These are phyloP conservation scores for Aurelia aurita DNA, from an alignment of 30 jellyfish, hydroid and myxozoan genomes.

Conservation along the genomic window DNA sequence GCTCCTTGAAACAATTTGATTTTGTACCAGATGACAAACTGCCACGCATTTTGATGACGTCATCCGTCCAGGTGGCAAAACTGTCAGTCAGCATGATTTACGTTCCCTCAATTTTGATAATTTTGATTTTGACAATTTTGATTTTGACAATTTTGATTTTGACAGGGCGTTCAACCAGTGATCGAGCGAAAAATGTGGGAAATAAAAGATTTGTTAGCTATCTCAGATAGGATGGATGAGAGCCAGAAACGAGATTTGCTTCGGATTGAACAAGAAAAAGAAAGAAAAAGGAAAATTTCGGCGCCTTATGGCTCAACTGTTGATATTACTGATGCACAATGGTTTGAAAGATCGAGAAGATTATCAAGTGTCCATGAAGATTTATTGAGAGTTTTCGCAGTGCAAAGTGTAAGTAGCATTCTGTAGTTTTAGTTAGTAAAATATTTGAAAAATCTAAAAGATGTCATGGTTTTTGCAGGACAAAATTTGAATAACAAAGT, in stretches of 20 bases:
- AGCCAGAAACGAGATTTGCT: not conserved
- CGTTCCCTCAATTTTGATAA: not conserved
- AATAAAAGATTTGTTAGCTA: conserved; percentile 8
- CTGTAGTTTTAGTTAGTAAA: no score
- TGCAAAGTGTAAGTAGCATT: conserved; percentile 37
- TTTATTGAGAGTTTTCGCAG: conserved; percentile 38
- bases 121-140: no score
- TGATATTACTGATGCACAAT: conserved; percentile 48
- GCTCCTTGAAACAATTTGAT: no score
- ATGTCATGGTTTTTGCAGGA: no score
- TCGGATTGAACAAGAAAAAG: conserved; percentile 34
- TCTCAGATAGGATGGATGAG: conserved; percentile 14
- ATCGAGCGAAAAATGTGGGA: conserved; percentile 50
- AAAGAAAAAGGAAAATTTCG: conserved; percentile 43
- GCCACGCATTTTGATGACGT: no score
- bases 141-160: not conserved
- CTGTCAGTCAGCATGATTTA: no score
- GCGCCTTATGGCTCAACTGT: conserved; percentile 49
- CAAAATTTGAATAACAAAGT: no score
- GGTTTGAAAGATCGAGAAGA: conserved; percentile 32
- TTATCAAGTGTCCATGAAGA: conserved; percentile 59
- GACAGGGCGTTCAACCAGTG: conserved; percentile 54
- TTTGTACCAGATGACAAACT: no score
- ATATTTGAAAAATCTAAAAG: no score
- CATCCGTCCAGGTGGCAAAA: no score